These are phyloP conservation scores for Drosophila testacea DNA, from an alignment of 2,888 invertebrate species.

Conservation along the genomic window DNA sequence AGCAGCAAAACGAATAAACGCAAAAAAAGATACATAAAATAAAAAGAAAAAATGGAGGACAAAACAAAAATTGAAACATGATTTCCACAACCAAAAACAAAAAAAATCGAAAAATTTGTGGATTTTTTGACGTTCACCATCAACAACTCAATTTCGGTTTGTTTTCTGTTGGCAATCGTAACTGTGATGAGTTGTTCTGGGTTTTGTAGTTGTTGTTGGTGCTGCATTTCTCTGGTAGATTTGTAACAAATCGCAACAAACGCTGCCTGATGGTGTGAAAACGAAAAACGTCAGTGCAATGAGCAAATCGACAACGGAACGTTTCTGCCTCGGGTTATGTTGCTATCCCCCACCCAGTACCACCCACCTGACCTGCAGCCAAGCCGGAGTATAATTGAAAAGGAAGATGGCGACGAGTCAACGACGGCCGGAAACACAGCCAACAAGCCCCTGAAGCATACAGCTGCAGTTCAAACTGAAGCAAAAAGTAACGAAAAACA, in stretches of 20 bases:
- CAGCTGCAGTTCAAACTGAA: slow-evolving; percentile 46
- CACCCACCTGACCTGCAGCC: slow-evolving; percentile 20
- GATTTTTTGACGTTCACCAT: slow-evolving; percentile 66
- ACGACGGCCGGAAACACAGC: slow-evolving; percentile 67
- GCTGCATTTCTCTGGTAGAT: slow-evolving; percentile 44
- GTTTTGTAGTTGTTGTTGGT: slow-evolving; percentile 18
- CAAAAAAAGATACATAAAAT: slow-evolving; percentile 20
- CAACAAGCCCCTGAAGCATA: slow-evolving; percentile 54
- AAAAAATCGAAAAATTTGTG: slow-evolving; percentile 44
- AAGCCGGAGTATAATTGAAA: slow-evolving; percentile 66
- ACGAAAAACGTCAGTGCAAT: slow-evolving; percentile 59
- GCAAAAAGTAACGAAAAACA: slow-evolving; percentile 8
- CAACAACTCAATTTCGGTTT: slow-evolving; percentile 73
- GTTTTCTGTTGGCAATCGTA: slow-evolving; percentile 33
- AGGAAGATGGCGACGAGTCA: slow-evolving; percentile 68
- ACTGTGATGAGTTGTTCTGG: slow-evolving; percentile 11
- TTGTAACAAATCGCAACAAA: slow-evolving; percentile 70
- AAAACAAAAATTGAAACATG: slow-evolving; percentile 36
- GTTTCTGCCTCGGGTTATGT: slow-evolving; percentile 23
- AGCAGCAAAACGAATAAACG: slow-evolving; percentile 20
- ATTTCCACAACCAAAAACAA: slow-evolving; percentile 4
- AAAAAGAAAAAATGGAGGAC: slow-evolving; percentile 7
- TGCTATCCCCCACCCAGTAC: not conserved
- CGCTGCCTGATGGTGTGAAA: slow-evolving; percentile 78
- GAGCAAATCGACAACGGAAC: slow-evolving; percentile 64